Evolutionary conservation across 2,888 invertebrate genomes (phyloP), one percentile per base, ranked within the genome.

Genomic region (Onthophagus sagittarius): DNA sequence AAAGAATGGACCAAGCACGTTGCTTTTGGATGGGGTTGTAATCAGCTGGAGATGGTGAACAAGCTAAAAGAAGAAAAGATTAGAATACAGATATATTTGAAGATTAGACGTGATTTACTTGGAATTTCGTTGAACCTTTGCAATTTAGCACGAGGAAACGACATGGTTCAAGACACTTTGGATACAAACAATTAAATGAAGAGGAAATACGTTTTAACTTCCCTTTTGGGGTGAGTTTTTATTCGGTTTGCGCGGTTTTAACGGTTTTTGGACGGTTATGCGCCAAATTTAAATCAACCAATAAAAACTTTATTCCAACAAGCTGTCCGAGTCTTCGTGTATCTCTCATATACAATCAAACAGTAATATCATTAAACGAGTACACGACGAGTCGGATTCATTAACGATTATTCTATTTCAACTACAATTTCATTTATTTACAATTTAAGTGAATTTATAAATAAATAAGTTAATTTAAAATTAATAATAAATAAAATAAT

Each of bases 101-200:
- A 13, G 15, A 2, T 63, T 15, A 71, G 72, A 72, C 23, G 11
- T 53, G 62, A 86, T 88, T 86, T 81, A 89, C 89, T 85, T 79
- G 83, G 82, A 53, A 85, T 80, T 75, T 89, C 89, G 79, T 89
- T 89, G 80, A 89, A 89, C 67, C 89, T 84, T 77, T 87, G 86
- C 64, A 89, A 83, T 82, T 86, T 88, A 0, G 89, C 89, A 81
- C 87, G 87, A 13, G 88, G 85, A 81, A 89, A 89, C 67, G 88
- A 88, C 88, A 88, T 88, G 39, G 7, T 53, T 53, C 39, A 53
- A 1, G 39, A 9, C 7, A 53, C 39, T 7, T 53, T 53, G 39
- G 6, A 53, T 9, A 4, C 39, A 53, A 53, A 53, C 39, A 7
- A 53, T 7, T 53, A 53, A 11, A 53, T 23, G 3, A 53, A 53